Conservation (phyloP, 2,888 invertebrate genomes). For the Phytoseiulus persimilis region DNA sequence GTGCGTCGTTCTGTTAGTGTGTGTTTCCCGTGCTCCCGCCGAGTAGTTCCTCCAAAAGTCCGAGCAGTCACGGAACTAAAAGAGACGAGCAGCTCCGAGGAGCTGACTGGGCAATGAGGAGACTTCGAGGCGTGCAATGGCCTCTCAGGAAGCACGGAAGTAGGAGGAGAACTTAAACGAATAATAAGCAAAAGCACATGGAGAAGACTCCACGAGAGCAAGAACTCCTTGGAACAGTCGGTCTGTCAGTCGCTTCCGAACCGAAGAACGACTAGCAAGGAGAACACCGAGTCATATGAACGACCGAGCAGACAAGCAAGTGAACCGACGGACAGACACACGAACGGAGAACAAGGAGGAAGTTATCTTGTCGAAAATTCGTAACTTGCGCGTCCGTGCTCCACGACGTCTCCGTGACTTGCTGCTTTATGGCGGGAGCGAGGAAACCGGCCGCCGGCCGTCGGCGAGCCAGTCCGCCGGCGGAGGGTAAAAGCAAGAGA, state of each 20-base stretch:
- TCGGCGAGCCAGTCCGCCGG: neutral
- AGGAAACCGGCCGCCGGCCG: neutral
- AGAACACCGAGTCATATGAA: neutral
- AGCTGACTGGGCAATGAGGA: neutral
- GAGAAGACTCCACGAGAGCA: neutral
- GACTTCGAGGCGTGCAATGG: neutral
- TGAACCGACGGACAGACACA: neutral
- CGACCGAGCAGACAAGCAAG: neutral
- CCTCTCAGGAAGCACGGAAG: neutral
- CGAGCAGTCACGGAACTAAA: neutral
- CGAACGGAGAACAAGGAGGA: neutral
- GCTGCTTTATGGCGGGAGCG: neutral
- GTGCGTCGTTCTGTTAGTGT: neutral
- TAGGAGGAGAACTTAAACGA: neutral
- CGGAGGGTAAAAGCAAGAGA: neutral
- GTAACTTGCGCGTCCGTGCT: conserved; percentile 14
- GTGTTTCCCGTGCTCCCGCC: too few relatives aligned
- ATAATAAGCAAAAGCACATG: neutral
- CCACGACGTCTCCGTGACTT: neutral
- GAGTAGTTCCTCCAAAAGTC: neutral
- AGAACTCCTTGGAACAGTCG: neutral
- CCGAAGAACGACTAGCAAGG: neutral
- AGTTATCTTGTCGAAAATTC: conserved; percentile 38
- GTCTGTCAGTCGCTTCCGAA: neutral
- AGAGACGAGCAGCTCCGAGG: neutral